phyloP scores from a whole-genome alignment of 2,797 vertebrate genomes.

The Xiphorhynchus erythropygius region DNA sequence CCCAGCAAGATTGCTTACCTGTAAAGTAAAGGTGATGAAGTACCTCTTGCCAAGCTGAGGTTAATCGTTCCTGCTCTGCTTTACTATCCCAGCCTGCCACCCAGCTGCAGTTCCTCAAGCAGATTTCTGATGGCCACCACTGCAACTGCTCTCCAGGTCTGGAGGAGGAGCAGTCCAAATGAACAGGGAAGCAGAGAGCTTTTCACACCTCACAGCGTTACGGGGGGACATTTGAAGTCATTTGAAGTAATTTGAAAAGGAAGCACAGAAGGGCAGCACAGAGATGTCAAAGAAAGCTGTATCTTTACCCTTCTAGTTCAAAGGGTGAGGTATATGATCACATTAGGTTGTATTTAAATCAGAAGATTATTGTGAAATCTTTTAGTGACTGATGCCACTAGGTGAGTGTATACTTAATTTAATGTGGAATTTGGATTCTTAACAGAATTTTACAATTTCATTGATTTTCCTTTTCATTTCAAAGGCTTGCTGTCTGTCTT shows the following conservation, averaged over 20 bases:
- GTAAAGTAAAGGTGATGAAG: neutral
- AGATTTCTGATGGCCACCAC: neutral
- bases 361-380: neutral
- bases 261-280: neutral
- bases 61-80: neutral
- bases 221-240: neutral
- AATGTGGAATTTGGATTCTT: neutral
- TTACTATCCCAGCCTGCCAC: neutral
- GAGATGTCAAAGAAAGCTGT: neutral
- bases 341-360: neutral
- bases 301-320: neutral
- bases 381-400: neutral
- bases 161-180: neutral
- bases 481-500: neutral
- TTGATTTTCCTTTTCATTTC: neutral
- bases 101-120: neutral
- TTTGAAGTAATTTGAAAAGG: neutral
- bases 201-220: neutral
- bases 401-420: neutral
- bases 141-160: accelerated
- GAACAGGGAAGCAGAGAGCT: neutral
- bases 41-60: neutral
- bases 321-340: neutral
- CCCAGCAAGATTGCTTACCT: neutral
- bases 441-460: neutral